A percentile compares a stretch with the other conserved stretches of the same genome.
Conservation (phyloP, 2,888 invertebrate species). For the Dimorphilus gyrociliatus region DNA sequence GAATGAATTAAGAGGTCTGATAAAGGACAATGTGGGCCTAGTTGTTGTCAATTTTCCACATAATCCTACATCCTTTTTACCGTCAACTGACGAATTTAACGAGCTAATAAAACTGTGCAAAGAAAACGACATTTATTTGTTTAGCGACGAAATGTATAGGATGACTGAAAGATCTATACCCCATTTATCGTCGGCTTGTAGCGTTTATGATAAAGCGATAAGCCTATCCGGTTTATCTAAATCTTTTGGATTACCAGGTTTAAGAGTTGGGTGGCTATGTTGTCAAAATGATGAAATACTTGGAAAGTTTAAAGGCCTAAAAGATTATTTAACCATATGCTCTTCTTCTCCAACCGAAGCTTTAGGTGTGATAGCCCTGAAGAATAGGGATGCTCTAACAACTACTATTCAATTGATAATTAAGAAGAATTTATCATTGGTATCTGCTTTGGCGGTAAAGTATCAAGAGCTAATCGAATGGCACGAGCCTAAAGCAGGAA, state of each 20-base stretch:
- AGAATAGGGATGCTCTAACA: slow-evolving; percentile 6
- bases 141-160: slow-evolving; percentile 12
- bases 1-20: slow-evolving; percentile 3
- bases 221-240: slow-evolving; percentile 11
- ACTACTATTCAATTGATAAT: slow-evolving; percentile 6
- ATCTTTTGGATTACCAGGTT: slow-evolving; percentile 10
- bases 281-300: slow-evolving; percentile 6
- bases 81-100: slow-evolving; percentile 5
- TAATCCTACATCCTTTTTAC: slow-evolving; percentile 10
- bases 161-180: neutral
- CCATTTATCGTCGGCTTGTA: slow-evolving; percentile 8
- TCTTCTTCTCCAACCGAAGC: slow-evolving; percentile 8
- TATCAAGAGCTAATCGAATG: slow-evolving; percentile 8
- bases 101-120: slow-evolving; percentile 8
- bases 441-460: slow-evolving; percentile 7
- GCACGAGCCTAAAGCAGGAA: slow-evolving; percentile 15
- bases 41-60: slow-evolving; percentile 14
- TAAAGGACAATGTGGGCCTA: slow-evolving; percentile 8
- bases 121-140: slow-evolving; percentile 6
- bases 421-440: slow-evolving; percentile 5
- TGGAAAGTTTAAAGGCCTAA: slow-evolving; percentile 6
- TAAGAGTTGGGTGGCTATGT: slow-evolving; percentile 11
- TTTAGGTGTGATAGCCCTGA: slow-evolving; percentile 9
- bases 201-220: slow-evolving; percentile 7
- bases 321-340: slow-evolving; percentile 12